These are phyloP conservation scores for Melieria crassipennis DNA, from an alignment of 2,888 invertebrate species.

Conservation along the genomic window DNA sequence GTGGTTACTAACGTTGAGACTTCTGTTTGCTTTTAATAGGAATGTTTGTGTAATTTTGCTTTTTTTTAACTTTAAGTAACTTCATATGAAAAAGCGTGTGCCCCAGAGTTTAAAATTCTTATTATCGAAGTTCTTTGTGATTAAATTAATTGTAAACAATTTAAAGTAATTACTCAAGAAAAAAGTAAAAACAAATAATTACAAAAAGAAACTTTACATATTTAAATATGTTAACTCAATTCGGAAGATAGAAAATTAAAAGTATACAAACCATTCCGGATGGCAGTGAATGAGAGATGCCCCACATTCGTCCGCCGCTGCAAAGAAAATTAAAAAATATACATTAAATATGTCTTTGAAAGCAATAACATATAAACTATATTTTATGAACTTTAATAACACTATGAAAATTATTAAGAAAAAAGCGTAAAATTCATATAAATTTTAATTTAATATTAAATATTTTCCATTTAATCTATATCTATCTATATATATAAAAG, in stretches of 20 bases:
- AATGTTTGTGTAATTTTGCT: constrained; percentile 21
- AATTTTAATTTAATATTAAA: too few relatives aligned
- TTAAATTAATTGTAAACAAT: constrained; percentile 18
- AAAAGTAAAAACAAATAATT: constrained; percentile 39
- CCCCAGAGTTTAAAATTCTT: constrained; percentile 44
- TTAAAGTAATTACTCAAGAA: constrained; percentile 33
- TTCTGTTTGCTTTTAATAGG: background rate
- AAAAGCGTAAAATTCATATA: too few relatives aligned
- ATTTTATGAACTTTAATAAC: background rate
- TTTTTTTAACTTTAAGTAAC: constrained; percentile 33
- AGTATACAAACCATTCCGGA: constrained; percentile 66
- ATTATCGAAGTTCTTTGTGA: constrained; percentile 38
- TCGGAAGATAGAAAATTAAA: constrained; percentile 31
- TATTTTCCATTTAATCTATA: too few relatives aligned
- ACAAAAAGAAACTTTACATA: constrained; percentile 34
- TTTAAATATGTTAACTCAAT: constrained; percentile 4
- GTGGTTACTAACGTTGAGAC: background rate
- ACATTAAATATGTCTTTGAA: background rate
- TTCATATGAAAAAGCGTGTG: constrained; percentile 51
- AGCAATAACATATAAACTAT: background rate
- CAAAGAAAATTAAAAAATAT: constrained; percentile 39
- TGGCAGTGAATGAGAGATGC: constrained; percentile 67
- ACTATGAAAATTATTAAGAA: background rate
- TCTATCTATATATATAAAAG: too few relatives aligned
- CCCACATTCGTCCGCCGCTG: constrained; percentile 66